Base-by-base conservation (phyloP, 2,113 vertebrate genomes). In the Orientallactaga bullata region DNA sequence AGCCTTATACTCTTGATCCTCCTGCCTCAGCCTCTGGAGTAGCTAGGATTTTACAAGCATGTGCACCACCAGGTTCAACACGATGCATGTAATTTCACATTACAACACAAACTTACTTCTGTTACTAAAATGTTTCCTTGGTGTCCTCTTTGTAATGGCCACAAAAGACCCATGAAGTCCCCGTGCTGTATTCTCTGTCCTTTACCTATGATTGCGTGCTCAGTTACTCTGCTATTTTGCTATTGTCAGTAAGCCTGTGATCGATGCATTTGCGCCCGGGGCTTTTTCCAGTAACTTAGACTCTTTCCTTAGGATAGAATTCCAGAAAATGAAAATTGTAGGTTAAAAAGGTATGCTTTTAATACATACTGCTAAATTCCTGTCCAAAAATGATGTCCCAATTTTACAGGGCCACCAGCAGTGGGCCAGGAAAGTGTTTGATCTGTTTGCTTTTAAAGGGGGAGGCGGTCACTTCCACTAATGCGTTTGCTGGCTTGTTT, bases 261-360 rank as follows among this genome's bases (percentile, higher is more conserved):
- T 77, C 39, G 74, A 73, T 39, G 63, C 13, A 15, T 47, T 55
- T 84, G 23, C 63, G 16, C 47, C 55, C 24, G 23, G 65, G 28
- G 24, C 66, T 63, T 88, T 85, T 88, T 82, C 37, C 42, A 61
- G 37, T 63, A 55, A 79, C 71, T 89, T 24, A 4, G 26, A 88
- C 65, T 81, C 23, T 76, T 71, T 89, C 81, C 58, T 65, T 16
- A 60, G 68, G 37, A 15, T 51, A 51, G 85, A 92, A 90, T 90
- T 90, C 42, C 72, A 84, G 71, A 88, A 94, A 91, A 86, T 96
- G 60, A 30, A 77, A 89, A 84, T 35, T 77, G 8, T 61, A 47
- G 42, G 30, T 90, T 72, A 42, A 89, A 89, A 92, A 24, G 71
- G 2, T n/a, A 3, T 32, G n/a, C 4, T 94, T n/a, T 90, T 58